Percentiles rank a stretch among this genome's conserved stretches.
These are phyloP conservation scores for Mnemiopsis leidyi DNA, from an alignment of 37 sponge, comb jelly and placozoan species.

Conservation along the genomic window DNA sequence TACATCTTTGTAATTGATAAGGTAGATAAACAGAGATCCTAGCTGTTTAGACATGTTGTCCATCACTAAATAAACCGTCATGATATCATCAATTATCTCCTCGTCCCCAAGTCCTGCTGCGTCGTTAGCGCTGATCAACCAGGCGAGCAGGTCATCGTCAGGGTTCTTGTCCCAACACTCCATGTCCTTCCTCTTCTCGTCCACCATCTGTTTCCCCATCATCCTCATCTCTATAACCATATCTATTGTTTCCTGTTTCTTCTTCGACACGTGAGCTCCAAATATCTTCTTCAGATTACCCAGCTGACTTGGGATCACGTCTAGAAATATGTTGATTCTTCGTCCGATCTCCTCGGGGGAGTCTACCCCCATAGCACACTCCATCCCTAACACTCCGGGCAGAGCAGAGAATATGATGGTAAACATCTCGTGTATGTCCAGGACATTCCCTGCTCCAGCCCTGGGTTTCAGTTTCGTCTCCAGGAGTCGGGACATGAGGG, in stretches of 20 bases:
- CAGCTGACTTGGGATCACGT: not conserved
- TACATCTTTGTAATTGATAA: not conserved
- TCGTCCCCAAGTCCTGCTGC: conserved; percentile 1
- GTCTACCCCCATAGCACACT: not conserved
- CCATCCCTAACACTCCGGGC: conserved; percentile 13
- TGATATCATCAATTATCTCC: not conserved
- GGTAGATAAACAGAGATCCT: conserved; percentile 35
- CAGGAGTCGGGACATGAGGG: conserved; percentile 6
- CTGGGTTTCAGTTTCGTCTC: conserved; percentile 4
- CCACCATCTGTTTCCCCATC: conserved; percentile 1
- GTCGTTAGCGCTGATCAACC: conserved; percentile 10
- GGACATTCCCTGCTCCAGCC: not conserved
- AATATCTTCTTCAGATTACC: conserved; percentile 1
- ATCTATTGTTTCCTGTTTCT: not conserved
- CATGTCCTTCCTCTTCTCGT: conserved; percentile 24
- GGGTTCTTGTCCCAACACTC: not conserved
- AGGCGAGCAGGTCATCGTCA: not conserved
- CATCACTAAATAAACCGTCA: conserved; percentile 11
- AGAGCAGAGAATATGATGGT: conserved; percentile 28
- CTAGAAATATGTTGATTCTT: not conserved
- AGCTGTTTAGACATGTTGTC: conserved; percentile 36
- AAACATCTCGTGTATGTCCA: not conserved
- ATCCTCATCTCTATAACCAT: conserved; percentile 31
- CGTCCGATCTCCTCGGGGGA: not conserved
- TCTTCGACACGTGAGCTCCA: not conserved